A percentile compares a stretch with the other conserved stretches of the same genome.
Conservation (phyloP, 2,888 invertebrate genomes). For the Tipula helvola region DNA sequence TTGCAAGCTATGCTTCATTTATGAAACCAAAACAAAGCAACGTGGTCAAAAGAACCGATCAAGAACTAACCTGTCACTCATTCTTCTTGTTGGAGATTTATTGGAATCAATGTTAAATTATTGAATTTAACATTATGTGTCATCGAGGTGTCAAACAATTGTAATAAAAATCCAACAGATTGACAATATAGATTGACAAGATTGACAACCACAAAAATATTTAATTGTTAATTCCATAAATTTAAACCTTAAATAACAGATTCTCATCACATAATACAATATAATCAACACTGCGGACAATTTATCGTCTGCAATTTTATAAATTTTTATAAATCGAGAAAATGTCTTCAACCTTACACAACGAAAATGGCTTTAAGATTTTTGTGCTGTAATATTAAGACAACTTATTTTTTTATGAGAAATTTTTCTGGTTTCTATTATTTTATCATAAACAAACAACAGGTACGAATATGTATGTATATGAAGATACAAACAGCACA, state of each 20-base stretch:
- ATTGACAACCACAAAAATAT: neutral
- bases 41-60: too few relatives aligned
- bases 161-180: too few relatives aligned
- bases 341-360: neutral
- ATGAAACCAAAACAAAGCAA: too few relatives aligned
- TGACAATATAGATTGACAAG: neutral
- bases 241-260: neutral
- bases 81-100: too few relatives aligned
- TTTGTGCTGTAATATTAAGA: neutral
- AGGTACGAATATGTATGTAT: neutral
- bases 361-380: neutral
- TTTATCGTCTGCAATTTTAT: neutral
- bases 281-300: neutral
- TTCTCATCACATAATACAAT: neutral
- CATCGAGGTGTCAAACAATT: too few relatives aligned
- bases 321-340: neutral
- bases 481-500: neutral
- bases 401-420: neutral
- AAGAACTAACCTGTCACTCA: too few relatives aligned
- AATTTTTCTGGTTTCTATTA: neutral
- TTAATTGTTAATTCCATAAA: neutral
- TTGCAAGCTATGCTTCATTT: too few relatives aligned
- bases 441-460: neutral
- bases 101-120: too few relatives aligned
- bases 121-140: too few relatives aligned